These are phyloP conservation scores for Hypena proboscidalis DNA, from an alignment of 2,888 invertebrate species.

Conservation along the genomic window DNA sequence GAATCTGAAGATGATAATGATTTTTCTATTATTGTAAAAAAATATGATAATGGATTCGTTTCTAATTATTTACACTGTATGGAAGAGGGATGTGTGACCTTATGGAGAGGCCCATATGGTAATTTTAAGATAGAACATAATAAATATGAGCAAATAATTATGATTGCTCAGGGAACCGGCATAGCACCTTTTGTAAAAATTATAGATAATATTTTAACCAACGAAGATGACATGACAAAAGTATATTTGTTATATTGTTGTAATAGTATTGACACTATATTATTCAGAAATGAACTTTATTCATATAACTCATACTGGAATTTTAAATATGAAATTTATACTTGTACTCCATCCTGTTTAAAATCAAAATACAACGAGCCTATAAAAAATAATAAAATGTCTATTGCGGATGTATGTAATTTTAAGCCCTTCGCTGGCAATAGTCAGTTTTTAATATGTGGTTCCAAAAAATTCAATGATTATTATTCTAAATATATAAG, in stretches of 20 bases:
- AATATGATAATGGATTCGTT: conserved; percentile 84
- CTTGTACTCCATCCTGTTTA: conserved; percentile 58
- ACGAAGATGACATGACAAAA: conserved; percentile 88
- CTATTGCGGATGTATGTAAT: conserved; percentile 56
- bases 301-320: conserved; percentile 89
- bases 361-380: conserved; percentile 82
- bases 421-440: conserved; percentile 54
- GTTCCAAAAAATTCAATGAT: conserved; percentile 84
- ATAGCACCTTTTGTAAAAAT: conserved; percentile 89
- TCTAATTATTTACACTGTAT: conserved; percentile 82
- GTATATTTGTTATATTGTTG: conserved; percentile 88
- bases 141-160: conserved; percentile 67
- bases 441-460: conserved; percentile 86
- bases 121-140: conserved; percentile 77
- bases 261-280: conserved; percentile 80
- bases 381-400: conserved; percentile 67
- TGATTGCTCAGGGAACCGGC: conserved; percentile 90
- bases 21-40: conserved; percentile 87
- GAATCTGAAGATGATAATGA: conserved; percentile 44
- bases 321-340: conserved; percentile 87
- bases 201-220: conserved; percentile 84
- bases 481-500: conserved; percentile 65
- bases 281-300: conserved; percentile 87
- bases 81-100: conserved; percentile 76
- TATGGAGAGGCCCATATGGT: conserved; percentile 91